Conservation (phyloP, 1,140 invertebrate species). For the Papilio polyxenes region DNA sequence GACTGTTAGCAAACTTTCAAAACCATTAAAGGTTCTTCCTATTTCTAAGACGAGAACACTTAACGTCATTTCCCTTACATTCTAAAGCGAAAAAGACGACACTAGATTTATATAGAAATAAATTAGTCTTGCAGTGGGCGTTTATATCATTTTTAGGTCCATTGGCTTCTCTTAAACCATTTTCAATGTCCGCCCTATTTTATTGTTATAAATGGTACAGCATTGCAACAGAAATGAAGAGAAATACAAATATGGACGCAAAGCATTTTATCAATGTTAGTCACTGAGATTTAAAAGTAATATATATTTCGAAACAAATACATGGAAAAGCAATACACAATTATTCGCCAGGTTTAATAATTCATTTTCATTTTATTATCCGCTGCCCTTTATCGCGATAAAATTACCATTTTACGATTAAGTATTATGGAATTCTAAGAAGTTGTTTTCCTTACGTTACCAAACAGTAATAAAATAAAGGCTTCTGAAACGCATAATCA, state of each 20-base stretch:
- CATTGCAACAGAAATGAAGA: not conserved
- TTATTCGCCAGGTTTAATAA: too few relatives aligned
- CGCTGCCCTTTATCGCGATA: too few relatives aligned
- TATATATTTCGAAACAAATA: too few relatives aligned
- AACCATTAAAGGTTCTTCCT: not conserved
- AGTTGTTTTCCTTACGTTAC: too few relatives aligned
- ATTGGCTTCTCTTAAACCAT: not conserved
- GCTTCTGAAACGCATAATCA: too few relatives aligned
- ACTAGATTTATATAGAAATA: not conserved
- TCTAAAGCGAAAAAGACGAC: not conserved
- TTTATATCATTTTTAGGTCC: not conserved
- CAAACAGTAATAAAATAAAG: too few relatives aligned
- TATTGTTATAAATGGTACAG: not conserved
- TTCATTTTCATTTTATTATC: too few relatives aligned
- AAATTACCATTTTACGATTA: too few relatives aligned
- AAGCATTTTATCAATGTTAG: too few relatives aligned
- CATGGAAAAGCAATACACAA: too few relatives aligned
- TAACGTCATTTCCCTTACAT: not conserved
- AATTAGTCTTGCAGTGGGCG: not conserved
- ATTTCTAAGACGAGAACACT: not conserved
- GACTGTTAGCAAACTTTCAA: constrained; percentile 8
- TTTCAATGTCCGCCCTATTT: not conserved
- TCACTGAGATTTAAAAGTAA: too few relatives aligned
- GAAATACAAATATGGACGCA: not conserved
- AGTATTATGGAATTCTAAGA: too few relatives aligned